Conservation (phyloP, 2,888 invertebrate genomes). For the Tetranychus truncatus region DNA sequence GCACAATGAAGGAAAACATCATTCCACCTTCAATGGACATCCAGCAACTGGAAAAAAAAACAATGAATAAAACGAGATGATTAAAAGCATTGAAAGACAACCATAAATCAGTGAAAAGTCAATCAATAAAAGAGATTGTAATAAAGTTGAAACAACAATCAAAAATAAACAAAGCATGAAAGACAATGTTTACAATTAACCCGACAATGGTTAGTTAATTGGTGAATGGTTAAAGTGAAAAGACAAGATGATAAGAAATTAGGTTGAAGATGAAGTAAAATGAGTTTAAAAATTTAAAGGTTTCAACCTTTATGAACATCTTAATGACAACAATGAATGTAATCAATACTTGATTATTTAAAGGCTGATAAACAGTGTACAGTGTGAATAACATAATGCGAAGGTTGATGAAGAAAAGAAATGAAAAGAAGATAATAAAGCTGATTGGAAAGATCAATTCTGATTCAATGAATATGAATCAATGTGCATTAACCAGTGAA, state of each 20-base stretch:
- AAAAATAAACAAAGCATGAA: no score
- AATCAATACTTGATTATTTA: not conserved
- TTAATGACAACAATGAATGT: no score
- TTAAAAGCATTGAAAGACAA: not conserved
- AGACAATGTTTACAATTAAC: not conserved
- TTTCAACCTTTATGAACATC: no score
- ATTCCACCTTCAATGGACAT: slow-evolving; percentile 56
- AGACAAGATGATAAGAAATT: not conserved
- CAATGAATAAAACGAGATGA: not conserved
- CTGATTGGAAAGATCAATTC: slow-evolving; percentile 7
- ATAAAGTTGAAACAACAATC: no score
- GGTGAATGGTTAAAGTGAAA: not conserved
- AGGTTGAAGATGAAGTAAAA: not conserved
- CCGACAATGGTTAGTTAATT: not conserved
- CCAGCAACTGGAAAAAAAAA: slow-evolving; percentile 40
- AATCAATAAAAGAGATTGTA: no score
- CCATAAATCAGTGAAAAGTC: not conserved
- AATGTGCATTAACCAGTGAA: not conserved
- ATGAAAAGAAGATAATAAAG: not conserved
- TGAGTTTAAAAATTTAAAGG: no score
- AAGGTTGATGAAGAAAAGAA: not conserved
- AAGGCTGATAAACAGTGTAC: not conserved
- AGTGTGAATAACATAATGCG: not conserved
- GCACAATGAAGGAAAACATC: slow-evolving; percentile 55
- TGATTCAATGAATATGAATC: not conserved